Evolutionary conservation across 2,797 vertebrate genomes (phyloP).

Genomic region (Arnoldichthys spilopterus): DNA sequence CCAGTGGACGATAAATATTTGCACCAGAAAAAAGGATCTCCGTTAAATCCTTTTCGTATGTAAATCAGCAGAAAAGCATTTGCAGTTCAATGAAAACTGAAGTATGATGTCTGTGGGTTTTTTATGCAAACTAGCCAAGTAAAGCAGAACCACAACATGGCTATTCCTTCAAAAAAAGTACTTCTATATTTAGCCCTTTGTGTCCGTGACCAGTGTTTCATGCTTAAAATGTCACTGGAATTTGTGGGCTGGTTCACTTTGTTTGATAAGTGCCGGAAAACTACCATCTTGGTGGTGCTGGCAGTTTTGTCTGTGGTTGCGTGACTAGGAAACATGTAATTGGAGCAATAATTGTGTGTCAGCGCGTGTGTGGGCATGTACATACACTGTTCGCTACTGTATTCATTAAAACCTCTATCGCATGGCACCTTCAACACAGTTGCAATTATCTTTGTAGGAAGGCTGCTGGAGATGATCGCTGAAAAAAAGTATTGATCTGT

Average conservation of each 20-base stretch:
- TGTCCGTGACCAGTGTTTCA: not conserved
- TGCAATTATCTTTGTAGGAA: slow-evolving; percentile 36
- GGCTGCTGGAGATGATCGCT: slow-evolving; percentile 29
- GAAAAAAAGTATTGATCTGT: slow-evolving; percentile 30
- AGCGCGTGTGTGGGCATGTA: slow-evolving; percentile 6
- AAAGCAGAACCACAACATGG: not conserved
- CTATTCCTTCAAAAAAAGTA: not conserved
- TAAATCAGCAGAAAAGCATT: slow-evolving; percentile 45
- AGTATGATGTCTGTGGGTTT: slow-evolving; percentile 20
- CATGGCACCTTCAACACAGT: slow-evolving; percentile 4
- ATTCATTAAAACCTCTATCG: not conserved
- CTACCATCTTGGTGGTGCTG: slow-evolving; percentile 12
- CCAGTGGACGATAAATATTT: slow-evolving; percentile 41
- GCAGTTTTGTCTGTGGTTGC: slow-evolving; percentile 6
- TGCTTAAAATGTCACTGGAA: slow-evolving; percentile 1
- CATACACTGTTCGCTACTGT: not conserved
- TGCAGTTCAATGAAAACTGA: slow-evolving; percentile 43
- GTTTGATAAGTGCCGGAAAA: slow-evolving; percentile 14
- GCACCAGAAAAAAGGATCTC: slow-evolving; percentile 32
- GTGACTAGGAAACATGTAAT: slow-evolving; percentile 6
- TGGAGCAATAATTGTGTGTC: not conserved
- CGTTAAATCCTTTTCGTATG: slow-evolving; percentile 44
- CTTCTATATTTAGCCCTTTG: not conserved
- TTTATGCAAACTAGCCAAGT: slow-evolving; percentile 34
- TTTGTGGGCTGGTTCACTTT: slow-evolving; percentile 26